Base-by-base conservation (phyloP, 2,888 invertebrate genomes). In the Liposcelis brunnea region DNA sequence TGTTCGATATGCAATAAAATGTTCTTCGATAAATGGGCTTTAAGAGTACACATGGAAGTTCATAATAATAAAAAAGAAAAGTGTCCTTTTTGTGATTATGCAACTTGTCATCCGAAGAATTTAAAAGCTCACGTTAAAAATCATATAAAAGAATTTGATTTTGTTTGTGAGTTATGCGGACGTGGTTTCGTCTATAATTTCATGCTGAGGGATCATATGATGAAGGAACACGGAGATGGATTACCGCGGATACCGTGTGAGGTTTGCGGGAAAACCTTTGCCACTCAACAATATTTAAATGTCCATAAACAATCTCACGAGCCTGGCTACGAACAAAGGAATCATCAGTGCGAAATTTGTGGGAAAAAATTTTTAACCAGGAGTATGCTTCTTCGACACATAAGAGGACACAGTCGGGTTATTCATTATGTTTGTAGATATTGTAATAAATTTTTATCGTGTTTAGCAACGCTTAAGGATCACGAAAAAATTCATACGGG, bases 401-500 rank as follows among this genome's bases (percentile, higher is more conserved):
- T 45, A 26, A 33, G 38, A 37, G 46, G 47, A 8, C 49, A 49
- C 11, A 32, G 36, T 2, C 37, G 45, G 12, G 43, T 47, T 16
- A 47, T 47, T 31, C 44, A 47, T 11, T 44, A 34, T 19, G 33
- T 16, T 10, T 44, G 44, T 18, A 14, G 34, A 5, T 32, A 32
- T n/a, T 44, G 44, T 34, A 34, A 21, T 10, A 32, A 44, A 18
- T n/a, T n/a, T n/a, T 33, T 44, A 15, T 38, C 44, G 3, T 44
- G 34, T 16, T 16, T 11, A n/a, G 44, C 34, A 7, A 44, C 32
- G 11, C 18, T 44, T 3, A 44, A 44, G 36, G 34, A 44, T 8
- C 69, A 69, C 50, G 55, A 63, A 44, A 54, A 67, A 10, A 61
- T 63, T 7, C 69, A 69, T 48, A 67, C 66, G 1, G 68, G 68